Percentiles rank a stretch among this genome's conserved stretches.
phyloP scores from a whole-genome alignment of 2,888 invertebrate species.

The Heliconius cydno region DNA sequence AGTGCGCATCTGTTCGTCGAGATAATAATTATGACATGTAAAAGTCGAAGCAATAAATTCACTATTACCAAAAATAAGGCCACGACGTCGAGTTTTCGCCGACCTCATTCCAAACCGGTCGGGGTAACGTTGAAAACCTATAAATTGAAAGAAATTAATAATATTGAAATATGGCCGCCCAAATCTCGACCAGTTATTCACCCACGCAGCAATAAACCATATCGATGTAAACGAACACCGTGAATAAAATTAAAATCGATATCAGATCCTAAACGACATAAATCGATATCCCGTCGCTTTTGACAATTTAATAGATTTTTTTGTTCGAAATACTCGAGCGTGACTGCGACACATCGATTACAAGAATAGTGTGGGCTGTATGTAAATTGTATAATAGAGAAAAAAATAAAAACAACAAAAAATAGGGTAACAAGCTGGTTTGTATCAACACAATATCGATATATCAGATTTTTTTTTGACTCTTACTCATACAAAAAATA shows the following conservation, averaged over 20 bases:
- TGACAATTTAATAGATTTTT: constrained; percentile 43
- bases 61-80: constrained; percentile 42
- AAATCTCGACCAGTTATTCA: constrained; percentile 50
- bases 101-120: constrained; percentile 47
- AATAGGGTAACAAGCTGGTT: not conserved
- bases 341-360: constrained; percentile 33
- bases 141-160: constrained; percentile 49
- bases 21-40: constrained; percentile 40
- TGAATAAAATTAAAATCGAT: constrained; percentile 27
- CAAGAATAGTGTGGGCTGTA: constrained; percentile 35
- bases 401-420: constrained; percentile 21
- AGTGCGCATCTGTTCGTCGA: constrained; percentile 19
- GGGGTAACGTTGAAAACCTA: constrained; percentile 45
- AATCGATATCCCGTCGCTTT: constrained; percentile 40
- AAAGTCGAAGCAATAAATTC: constrained; percentile 42
- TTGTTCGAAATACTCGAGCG: constrained; percentile 38
- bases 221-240: constrained; percentile 28
- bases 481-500: no score
- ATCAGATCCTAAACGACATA: constrained; percentile 35
- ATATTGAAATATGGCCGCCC: constrained; percentile 55
- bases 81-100: constrained; percentile 44
- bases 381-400: constrained; percentile 31
- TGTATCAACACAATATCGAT: not conserved
- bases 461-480: not conserved
- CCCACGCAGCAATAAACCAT: constrained; percentile 58